Conservation (phyloP, 2,797 vertebrate genomes). For the Neosilurus mollespiculum region DNA sequence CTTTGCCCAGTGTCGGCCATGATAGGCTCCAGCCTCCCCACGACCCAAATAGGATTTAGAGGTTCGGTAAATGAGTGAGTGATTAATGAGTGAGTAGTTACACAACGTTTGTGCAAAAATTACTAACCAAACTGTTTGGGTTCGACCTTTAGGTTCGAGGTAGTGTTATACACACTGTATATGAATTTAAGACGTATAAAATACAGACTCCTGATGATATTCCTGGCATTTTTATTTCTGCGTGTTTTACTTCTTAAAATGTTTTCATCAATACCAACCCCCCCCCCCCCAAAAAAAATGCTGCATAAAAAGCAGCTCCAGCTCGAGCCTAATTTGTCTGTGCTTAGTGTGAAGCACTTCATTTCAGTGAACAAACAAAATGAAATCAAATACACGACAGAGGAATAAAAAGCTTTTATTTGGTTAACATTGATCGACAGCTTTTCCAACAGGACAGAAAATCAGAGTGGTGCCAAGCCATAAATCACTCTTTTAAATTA, state of each 20-base stretch:
- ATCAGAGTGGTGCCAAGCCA: constrained; percentile 58
- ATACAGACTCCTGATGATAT: not conserved
- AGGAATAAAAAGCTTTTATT: constrained; percentile 70
- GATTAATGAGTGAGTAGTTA: no score
- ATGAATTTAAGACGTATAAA: not conserved
- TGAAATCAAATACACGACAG: constrained; percentile 51
- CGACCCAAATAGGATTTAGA: no score
- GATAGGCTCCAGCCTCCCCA: no score
- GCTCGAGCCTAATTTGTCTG: not conserved
- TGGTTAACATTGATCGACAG: constrained; percentile 70
- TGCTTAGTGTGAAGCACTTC: not conserved
- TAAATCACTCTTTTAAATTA: constrained; percentile 71
- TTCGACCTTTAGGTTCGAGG: not conserved
- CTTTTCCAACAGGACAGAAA: constrained; percentile 64
- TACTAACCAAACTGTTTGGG: not conserved
- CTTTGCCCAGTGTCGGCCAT: no score
- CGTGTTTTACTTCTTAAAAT: not conserved
- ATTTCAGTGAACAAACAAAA: constrained; percentile 41
- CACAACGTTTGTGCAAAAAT: not conserved
- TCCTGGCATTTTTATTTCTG: not conserved
- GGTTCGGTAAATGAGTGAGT: no score
- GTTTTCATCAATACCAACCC: not conserved
- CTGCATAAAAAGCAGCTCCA: not conserved
- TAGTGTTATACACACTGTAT: not conserved
- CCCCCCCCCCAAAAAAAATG: no score